A percentile compares a stretch with the other conserved stretches of the same genome.
Conservation (phyloP, 1,140 invertebrate species). For the Drosophila burlai region DNA sequence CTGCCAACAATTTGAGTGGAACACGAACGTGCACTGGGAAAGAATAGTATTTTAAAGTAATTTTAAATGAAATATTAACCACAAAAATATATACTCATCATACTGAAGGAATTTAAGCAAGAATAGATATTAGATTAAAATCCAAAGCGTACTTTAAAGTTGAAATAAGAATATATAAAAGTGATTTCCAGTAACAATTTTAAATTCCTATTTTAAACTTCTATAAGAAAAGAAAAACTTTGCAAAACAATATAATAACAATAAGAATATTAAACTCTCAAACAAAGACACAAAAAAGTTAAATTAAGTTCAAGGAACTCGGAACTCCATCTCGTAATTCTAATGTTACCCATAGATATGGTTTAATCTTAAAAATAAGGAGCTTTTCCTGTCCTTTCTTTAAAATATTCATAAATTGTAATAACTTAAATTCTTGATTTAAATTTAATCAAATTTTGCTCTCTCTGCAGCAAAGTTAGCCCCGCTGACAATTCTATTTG, state of each 20-base stretch:
- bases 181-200: not conserved
- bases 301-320: too few species aligned
- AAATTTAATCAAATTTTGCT: not conserved
- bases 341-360: too few species aligned
- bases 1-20: constrained; percentile 70
- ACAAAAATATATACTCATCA: too few species aligned
- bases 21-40: constrained; percentile 54
- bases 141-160: not conserved
- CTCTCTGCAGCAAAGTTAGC: constrained; percentile 25
- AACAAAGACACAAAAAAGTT: too few species aligned
- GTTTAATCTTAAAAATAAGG: too few species aligned
- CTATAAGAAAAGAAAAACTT: too few species aligned
- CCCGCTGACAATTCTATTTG: constrained; percentile 81
- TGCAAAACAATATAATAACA: too few species aligned
- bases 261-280: too few species aligned
- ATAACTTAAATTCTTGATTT: not conserved
- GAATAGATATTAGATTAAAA: too few species aligned
- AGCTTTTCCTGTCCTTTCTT: not conserved
- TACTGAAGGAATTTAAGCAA: too few species aligned
- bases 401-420: not conserved
- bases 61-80: not conserved
- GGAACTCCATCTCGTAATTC: too few species aligned
- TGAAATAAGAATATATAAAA: not conserved
- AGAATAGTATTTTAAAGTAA: not conserved
- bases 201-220: not conserved